Base-by-base conservation (phyloP, 1,140 invertebrate genomes). In the Drosophila sucinea region DNA sequence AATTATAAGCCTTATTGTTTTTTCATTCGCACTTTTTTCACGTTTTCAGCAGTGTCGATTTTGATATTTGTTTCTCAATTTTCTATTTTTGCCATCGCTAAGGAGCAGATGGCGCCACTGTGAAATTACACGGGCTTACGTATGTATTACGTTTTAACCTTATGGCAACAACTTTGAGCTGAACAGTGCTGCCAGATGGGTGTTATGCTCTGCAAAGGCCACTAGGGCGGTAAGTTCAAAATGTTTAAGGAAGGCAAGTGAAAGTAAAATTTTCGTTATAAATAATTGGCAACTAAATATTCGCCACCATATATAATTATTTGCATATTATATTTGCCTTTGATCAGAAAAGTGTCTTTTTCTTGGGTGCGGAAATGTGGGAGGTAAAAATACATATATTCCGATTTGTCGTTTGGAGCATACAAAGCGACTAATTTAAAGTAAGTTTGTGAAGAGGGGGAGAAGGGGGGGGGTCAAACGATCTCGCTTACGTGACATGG, bases 231-330 rank as follows among this genome's bases (percentile, higher is more conserved):
- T 17, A 56, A 32, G 6, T 56, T 56, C n/a, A 32, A 56, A 56
- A 44, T 66, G 7, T 35, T 1, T 38, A n/a, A 35, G 55, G 51
- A 56, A 30, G 27, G 29, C 25, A 56, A 51, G 44, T 47, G 61
- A 23, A 65, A 74, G 40, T 69, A 56, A 58, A 47, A 57, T 71
- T 74, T 74, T 74, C 77, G 66, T 77, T 69, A 66, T 77, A 81
- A 23, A 78, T 86, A 86, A 86, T 86, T 60, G 68, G 82, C 71
- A 82, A 82, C 79, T 86, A 86, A 86, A 82, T 82, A 86, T 86
- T 79, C 82, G 72, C 67, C 68, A 66, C 78, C 70, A 71, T 78
- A 63, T 64, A 17, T 32, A 67, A 17, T 40, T 40, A 86, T 85
- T 86, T 85, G 83, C 83, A 82, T 85, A 85, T 70, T 70, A 78